A percentile compares a stretch with the other conserved stretches of the same genome.
These are phyloP conservation scores for Nasua narica DNA, from an alignment of 2,797 vertebrate species.

Conservation along the genomic window DNA sequence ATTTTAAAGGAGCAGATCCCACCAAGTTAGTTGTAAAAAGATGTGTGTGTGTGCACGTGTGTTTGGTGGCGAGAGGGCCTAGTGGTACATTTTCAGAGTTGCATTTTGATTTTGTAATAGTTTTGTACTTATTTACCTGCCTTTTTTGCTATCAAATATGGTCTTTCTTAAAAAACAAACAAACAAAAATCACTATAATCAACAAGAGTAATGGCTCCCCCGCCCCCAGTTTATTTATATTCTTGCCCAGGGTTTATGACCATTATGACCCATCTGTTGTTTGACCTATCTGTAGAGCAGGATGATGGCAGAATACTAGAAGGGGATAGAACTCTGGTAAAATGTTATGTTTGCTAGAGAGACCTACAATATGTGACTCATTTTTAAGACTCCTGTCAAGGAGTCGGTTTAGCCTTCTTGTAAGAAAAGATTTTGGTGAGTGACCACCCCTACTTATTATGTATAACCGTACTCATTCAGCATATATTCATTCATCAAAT, in stretches of 20 bases:
- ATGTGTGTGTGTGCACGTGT: background rate
- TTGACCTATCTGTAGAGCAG: background rate
- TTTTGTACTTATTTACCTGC: slow-evolving; percentile 7
- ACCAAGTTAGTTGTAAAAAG: slow-evolving; percentile 89
- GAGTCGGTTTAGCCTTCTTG: slow-evolving; percentile 6
- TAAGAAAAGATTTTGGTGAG: slow-evolving; percentile 14
- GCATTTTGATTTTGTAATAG: background rate
- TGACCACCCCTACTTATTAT: background rate
- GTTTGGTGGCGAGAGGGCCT: background rate
- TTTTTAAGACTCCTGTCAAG: background rate
- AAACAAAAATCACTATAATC: background rate
- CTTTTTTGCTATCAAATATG: slow-evolving; percentile 1
- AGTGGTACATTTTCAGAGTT: slow-evolving; percentile 31
- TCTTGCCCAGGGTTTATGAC: background rate
- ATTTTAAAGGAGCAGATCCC: slow-evolving; percentile 99
- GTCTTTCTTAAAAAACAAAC: no score
- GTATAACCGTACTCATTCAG: background rate
- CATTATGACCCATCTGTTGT: background rate
- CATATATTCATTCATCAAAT: slow-evolving; percentile 7
- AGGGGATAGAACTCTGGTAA: background rate
- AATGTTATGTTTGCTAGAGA: background rate
- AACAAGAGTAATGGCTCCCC: background rate
- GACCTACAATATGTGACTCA: background rate
- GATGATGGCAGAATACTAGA: background rate
- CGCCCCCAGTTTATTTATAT: background rate